Evolutionary conservation across 2,888 invertebrate genomes (phyloP), one percentile per base, ranked within the genome.

Genomic region (Colletes collaris): DNA sequence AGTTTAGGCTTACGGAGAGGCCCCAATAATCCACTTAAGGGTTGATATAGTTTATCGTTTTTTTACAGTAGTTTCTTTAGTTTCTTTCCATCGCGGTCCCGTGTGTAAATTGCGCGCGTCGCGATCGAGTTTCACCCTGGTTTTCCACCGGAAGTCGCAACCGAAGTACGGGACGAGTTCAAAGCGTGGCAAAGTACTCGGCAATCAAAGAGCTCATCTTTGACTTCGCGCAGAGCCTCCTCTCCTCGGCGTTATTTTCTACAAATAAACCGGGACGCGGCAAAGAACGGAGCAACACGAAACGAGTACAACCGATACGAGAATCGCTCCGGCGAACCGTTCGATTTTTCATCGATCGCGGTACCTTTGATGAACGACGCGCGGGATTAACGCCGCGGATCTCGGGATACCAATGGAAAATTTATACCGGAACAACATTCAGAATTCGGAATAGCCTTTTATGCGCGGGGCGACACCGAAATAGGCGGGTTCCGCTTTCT

Each of bases 201-300:
- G 27, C 62, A 50, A 62, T 71, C 72, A 50, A 70, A 63, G 56
- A 56, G 40, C 63, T 71, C 49, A 56, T 62, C 62, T 44, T n/a
- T 56, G 56, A 63, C 64, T 56, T 13, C 44, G 63, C 27, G 44
- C 53, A 2, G 52, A 50, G 58, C 37, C 3, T 6, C 53, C n/a
- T 16, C 6, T 13, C 52, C 6, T 27, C 44, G 13, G 0, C 16
- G 46, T 69, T 69, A 71, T 66, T 70, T 46, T 13, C n/a, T n/a
- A 13, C 52, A 37, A 70, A 62, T 74, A 74, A 55, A 71, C 37
- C 10, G 11, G 19, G 10, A 19, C 16, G 11, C 1, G 53, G 13
- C 13, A 37, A 55, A 64, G 37, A 19, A 27, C 11, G 13, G 27
- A 19, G 4, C 52, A 46, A 37, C 59, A 37, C 37, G 46, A 68